Conservation (phyloP, 2,797 vertebrate species). For the Catharus ustulatus region DNA sequence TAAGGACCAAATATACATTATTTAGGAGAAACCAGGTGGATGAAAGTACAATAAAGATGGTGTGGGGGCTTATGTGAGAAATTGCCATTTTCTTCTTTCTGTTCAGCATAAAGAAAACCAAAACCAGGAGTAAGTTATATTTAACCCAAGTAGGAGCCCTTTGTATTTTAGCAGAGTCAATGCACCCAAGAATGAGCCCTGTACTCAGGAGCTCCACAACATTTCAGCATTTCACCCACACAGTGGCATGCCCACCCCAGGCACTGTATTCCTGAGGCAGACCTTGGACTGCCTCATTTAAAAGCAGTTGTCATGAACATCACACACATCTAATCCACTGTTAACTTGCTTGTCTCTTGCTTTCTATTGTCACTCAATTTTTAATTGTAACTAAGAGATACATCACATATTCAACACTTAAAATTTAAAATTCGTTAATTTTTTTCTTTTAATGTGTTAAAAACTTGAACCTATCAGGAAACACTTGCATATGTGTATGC, state of each 20-base stretch:
- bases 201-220: neutral
- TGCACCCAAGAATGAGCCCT: neutral
- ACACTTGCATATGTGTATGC: neutral
- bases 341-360: neutral
- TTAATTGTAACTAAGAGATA: neutral
- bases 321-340: neutral
- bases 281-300: neutral
- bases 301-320: neutral
- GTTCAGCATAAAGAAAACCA: neutral
- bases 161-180: neutral
- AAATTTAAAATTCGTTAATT: neutral
- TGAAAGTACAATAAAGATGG: neutral
- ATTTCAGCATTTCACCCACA: neutral
- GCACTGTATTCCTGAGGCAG: neutral
- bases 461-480: neutral
- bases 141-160: neutral
- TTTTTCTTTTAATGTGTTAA: neutral
- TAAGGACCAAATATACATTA: neutral
- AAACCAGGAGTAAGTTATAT: neutral
- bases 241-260: neutral
- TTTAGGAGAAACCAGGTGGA: neutral
- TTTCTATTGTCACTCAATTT: neutral
- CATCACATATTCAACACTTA: rapidly evolving
- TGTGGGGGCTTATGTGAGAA: neutral
- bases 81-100: neutral